These are phyloP conservation scores for Isoperla grammatica DNA, from an alignment of 2,888 invertebrate genomes.

Conservation along the genomic window DNA sequence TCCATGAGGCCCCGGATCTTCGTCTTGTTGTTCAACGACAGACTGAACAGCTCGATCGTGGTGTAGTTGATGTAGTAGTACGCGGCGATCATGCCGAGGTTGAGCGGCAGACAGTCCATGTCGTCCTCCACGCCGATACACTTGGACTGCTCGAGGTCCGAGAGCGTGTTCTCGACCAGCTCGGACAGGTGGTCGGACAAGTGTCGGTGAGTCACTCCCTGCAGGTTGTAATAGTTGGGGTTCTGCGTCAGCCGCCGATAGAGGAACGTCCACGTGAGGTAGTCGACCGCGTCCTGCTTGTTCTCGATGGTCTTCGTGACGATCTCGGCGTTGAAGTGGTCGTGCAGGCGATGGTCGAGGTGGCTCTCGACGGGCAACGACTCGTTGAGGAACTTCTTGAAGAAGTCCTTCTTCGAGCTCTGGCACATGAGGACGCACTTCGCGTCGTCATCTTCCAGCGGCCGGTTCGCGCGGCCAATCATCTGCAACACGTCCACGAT, in stretches of 20 bases:
- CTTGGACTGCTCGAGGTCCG: constrained; percentile 91
- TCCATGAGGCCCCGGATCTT: constrained; percentile 96
- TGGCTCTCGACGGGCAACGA: constrained; percentile 97
- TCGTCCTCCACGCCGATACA: constrained; percentile 98
- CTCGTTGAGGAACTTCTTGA: constrained; percentile 96
- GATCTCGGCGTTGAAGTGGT: constrained; percentile 99
- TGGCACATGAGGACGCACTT: constrained; percentile 97
- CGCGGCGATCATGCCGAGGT: constrained; percentile 99
- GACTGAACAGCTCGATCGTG: constrained; percentile 96
- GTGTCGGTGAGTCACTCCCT: constrained; percentile 92
- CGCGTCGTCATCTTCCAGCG: constrained; percentile 85
- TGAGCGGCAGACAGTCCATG: constrained; percentile 93
- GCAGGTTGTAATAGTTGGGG: constrained; percentile 98
- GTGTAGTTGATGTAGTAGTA: constrained; percentile 99
- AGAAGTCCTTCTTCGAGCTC: constrained; percentile 96
- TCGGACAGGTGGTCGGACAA: constrained; percentile 98
- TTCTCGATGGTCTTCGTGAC: constrained; percentile 99
- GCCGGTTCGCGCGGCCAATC: constrained; percentile 94
- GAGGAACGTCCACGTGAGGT: constrained; percentile 98
- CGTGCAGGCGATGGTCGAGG: constrained; percentile 94
- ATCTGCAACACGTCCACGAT: constrained; percentile 96
- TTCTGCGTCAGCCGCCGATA: constrained; percentile 97
- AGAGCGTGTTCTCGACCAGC: constrained; percentile 91
- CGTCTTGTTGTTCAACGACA: constrained; percentile 94
- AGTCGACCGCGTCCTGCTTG: constrained; percentile 99